Evolutionary conservation across 1,140 invertebrate genomes (phyloP).

Genomic region (Apis dorsata): DNA sequence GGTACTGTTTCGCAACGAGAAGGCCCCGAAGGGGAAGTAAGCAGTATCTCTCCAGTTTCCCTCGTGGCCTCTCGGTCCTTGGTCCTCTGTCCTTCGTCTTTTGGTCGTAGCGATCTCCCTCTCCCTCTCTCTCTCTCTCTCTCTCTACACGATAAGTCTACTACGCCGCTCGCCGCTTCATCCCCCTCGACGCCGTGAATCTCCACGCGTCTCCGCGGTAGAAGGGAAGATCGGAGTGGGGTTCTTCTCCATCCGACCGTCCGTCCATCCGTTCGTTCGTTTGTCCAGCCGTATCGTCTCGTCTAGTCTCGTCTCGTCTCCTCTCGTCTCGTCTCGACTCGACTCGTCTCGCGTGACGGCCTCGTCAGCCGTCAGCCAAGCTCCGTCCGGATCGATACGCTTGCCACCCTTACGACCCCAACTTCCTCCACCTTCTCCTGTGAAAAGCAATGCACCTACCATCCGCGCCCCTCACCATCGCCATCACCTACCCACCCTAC

Average conservation of each 20-base stretch:
- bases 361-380: constrained; percentile 80
- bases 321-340: constrained; percentile 73
- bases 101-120: constrained; percentile 32
- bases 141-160: constrained; percentile 13
- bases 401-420: constrained; percentile 72
- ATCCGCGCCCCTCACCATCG: constrained; percentile 56
- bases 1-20: constrained; percentile 65
- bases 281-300: constrained; percentile 59
- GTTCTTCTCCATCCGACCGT: constrained; percentile 70
- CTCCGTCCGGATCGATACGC: constrained; percentile 79
- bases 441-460: constrained; percentile 69
- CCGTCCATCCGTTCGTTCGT: constrained; percentile 59
- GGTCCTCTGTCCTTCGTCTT: constrained; percentile 29
- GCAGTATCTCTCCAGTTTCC: constrained; percentile 69
- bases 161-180: constrained; percentile 27
- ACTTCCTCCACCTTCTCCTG: constrained; percentile 69
- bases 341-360: constrained; percentile 80
- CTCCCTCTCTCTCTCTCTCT: constrained; percentile 7
- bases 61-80: constrained; percentile 54
- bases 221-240: constrained; percentile 46
- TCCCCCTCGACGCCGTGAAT: constrained; percentile 45
- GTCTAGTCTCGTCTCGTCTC: constrained; percentile 68
- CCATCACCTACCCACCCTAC: constrained; percentile 47
- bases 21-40: constrained; percentile 69
- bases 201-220: constrained; percentile 48